Percentiles rank a stretch among this genome's conserved stretches.
Evolutionary conservation across 2,888 invertebrate species (phyloP).

Genomic region (Poecilobothrus nobilitatus): DNA sequence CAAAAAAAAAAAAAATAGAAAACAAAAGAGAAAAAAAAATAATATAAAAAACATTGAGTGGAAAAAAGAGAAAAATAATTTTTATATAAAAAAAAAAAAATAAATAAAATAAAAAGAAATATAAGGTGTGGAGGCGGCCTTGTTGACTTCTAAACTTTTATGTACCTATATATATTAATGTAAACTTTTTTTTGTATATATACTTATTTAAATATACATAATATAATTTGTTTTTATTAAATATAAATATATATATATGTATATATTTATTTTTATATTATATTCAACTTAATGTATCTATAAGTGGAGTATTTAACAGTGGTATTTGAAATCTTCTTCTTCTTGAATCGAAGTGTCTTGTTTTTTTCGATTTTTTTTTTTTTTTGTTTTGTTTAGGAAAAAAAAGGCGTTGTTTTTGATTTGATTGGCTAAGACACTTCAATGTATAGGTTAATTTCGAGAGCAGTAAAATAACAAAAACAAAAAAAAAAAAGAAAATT

Average conservation of each 20-base stretch:
- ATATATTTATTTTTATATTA: too few species aligned
- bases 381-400: not conserved
- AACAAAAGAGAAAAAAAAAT: not conserved
- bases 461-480: not conserved
- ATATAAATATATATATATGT: too few species aligned
- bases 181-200: not conserved
- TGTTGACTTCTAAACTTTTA: conserved; percentile 2
- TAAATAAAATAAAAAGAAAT: too few species aligned
- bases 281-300: too few species aligned
- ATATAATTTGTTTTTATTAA: not conserved
- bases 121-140: conserved; percentile 1
- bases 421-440: conserved; percentile 4
- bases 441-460: not conserved
- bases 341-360: too few species aligned
- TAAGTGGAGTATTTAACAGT: too few species aligned
- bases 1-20: not conserved
- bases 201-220: not conserved
- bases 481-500: too few species aligned
- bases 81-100: too few species aligned
- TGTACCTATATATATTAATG: not conserved
- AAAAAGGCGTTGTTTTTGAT: conserved; percentile 1
- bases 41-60: not conserved
- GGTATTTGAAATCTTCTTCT: too few species aligned
- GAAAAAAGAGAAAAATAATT: not conserved
- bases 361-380: too few species aligned